These are phyloP conservation scores for Hozukius guyotensis DNA, from an alignment of 2,797 vertebrate species.

Conservation along the genomic window DNA sequence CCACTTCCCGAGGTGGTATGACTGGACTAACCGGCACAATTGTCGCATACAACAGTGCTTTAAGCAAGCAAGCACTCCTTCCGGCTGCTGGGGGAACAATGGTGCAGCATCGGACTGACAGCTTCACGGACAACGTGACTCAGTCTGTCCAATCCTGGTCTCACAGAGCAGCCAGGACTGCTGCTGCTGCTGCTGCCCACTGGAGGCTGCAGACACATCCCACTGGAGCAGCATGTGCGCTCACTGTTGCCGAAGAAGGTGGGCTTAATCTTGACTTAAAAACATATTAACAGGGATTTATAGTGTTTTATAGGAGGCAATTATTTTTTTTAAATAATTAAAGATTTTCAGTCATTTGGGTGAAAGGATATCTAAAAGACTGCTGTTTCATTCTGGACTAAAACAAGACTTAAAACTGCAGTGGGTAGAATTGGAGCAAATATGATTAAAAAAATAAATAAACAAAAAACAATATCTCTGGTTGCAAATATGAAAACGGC, in stretches of 20 bases:
- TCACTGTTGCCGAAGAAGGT: background rate
- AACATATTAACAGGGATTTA: background rate
- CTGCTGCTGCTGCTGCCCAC: slow-evolving; percentile 19
- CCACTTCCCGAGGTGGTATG: background rate
- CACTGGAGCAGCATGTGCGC: slow-evolving; percentile 23
- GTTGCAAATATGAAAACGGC: background rate
- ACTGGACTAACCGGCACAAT: slow-evolving; percentile 62
- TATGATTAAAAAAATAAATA: no score
- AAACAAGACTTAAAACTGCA: background rate
- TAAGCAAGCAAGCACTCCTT: slow-evolving; percentile 61
- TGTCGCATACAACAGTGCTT: slow-evolving; percentile 61
- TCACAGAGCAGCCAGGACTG: slow-evolving; percentile 29
- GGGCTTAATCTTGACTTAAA: background rate
- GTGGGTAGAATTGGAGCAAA: no score
- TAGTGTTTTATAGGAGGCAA: background rate
- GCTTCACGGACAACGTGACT: slow-evolving; percentile 80
- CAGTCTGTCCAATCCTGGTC: slow-evolving; percentile 75
- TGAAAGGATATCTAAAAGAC: background rate
- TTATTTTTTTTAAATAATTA: background rate
- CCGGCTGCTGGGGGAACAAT: slow-evolving; percentile 85
- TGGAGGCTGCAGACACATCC: slow-evolving; percentile 6
- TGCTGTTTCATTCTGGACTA: background rate
- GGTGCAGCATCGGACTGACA: slow-evolving; percentile 82
- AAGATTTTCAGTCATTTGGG: background rate
- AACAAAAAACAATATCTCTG: background rate